Evolutionary conservation across 2,797 vertebrate genomes (phyloP).

Genomic region (Chloroceryle amazona): DNA sequence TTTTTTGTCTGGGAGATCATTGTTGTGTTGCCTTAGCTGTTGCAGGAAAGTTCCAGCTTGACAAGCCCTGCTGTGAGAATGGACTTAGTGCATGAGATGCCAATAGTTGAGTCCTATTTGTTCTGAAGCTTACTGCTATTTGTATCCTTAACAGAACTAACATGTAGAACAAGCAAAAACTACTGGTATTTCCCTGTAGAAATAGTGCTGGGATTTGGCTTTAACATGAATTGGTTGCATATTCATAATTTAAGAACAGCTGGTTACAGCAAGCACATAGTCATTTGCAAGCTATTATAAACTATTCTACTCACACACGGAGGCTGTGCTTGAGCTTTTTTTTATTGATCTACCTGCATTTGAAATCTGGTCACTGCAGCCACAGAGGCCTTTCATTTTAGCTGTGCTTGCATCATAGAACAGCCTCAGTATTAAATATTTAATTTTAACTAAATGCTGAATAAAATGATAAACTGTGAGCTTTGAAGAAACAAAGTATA

Average conservation of each 20-base stretch:
- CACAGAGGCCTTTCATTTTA: conserved; percentile 91
- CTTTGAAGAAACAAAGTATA: conserved; percentile 60
- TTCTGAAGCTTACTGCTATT: conserved; percentile 87
- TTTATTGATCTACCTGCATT: conserved; percentile 91
- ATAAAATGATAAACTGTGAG: conserved; percentile 81
- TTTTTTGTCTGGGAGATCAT: conserved; percentile 75
- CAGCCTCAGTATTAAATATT: conserved; percentile 89
- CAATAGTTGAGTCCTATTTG: conserved; percentile 83
- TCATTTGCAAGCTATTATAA: conserved; percentile 85
- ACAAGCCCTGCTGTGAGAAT: conserved; percentile 88
- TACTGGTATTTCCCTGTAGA: conserved; percentile 82
- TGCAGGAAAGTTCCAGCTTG: conserved; percentile 81
- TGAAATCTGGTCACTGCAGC: conserved; percentile 92
- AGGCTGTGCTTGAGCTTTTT: conserved; percentile 80
- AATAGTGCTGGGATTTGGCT: conserved; percentile 84
- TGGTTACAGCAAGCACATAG: conserved; percentile 84
- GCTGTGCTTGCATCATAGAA: conserved; percentile 88
- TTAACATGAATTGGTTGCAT: conserved; percentile 84
- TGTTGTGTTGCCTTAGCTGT: conserved; percentile 85
- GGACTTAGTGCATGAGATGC: conserved; percentile 82
- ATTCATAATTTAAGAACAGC: conserved; percentile 91
- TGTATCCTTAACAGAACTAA: conserved; percentile 87
- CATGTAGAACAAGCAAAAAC: conserved; percentile 79
- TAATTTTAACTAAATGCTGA: conserved; percentile 86
- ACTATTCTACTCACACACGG: conserved; percentile 78